Base-by-base conservation (phyloP, 1,140 invertebrate genomes). In the Drosophila ficusphila region DNA sequence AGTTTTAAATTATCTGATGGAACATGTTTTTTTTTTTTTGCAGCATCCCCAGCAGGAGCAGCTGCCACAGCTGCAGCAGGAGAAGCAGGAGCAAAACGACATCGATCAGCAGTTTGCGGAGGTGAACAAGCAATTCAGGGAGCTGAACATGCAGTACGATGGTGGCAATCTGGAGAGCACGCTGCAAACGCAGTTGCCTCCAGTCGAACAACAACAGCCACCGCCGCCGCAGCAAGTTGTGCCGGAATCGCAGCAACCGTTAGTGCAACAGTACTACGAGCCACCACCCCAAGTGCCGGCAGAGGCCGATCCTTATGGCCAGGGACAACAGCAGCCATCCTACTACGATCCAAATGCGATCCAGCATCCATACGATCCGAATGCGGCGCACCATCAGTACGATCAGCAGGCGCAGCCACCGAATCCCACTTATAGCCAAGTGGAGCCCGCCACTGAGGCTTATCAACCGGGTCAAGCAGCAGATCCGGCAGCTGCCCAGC, bases 61-160 rank as follows among this genome's bases (percentile, higher is more conserved):
- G 6, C 39, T 48, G 25, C 33, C 44, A 2, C 25, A 64, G 7
- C 29, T 39, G 33, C 68, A 60, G 6, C 62, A 70, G 18, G 23
- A 68, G 6, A 39, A 58, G 16, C 79, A 74, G 29, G 76, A 76
- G 44, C 76, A 79, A 31, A 64, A 21, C 31, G 81, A 90, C 27
- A 91, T 90, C 21, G 71, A 91, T 82, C 89, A 90, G 54, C 82
- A 91, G 54, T 91, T 91, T 65, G 74, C 69, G n/a, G 83, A 89
- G 68, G 76, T 91, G 1, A 91, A 85, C 49, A 89, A 91, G 62
- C 91, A 91, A 67, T 90, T 92, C 48, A 79, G 61, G 25, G 83
- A 83, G 21, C 71, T 91, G 0, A 91, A 82, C 60, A 76, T 91
- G 76, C 91, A 91, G 71, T 90, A 91, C 38, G 78, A 60, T 18